These are phyloP conservation scores for Heliocidaris erythrogramma DNA, from an alignment of 35 echinoderm and acorn worm species.

Conservation along the genomic window DNA sequence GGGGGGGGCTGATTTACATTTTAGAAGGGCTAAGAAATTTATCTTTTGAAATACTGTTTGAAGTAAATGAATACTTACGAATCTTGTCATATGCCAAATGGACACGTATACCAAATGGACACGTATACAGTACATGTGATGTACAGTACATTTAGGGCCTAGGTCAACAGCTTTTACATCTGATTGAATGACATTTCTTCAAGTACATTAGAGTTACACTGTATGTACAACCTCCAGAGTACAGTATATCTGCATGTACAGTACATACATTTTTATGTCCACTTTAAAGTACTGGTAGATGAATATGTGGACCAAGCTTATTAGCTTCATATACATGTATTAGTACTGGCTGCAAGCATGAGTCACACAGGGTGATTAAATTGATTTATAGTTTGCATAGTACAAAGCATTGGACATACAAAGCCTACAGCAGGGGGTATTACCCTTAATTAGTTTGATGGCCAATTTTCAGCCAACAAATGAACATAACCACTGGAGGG, in stretches of 20 bases:
- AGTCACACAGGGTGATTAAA: background rate
- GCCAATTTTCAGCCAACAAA: background rate
- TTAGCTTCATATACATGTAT: background rate
- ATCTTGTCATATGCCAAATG: no score
- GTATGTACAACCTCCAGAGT: conserved; percentile 6
- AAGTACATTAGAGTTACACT: background rate
- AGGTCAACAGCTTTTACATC: no score
- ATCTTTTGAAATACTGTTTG: no score
- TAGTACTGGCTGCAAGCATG: background rate
- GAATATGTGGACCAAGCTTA: background rate
- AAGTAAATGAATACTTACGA: no score
- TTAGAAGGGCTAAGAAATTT: no score
- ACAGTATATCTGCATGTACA: conserved; percentile 46
- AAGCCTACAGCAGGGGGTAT: background rate
- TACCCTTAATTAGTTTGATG: background rate
- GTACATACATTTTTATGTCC: background rate
- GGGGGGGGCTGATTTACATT: no score
- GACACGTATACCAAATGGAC: no score
- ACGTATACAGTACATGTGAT: no score
- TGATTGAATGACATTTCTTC: no score
- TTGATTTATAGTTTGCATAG: background rate
- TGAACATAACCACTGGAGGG: background rate
- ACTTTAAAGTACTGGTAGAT: background rate
- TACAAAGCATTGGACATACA: background rate
- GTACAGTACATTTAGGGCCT: no score